Evolutionary conservation across 2,113 vertebrate species (phyloP).

Genomic region (Mixornis gularis): DNA sequence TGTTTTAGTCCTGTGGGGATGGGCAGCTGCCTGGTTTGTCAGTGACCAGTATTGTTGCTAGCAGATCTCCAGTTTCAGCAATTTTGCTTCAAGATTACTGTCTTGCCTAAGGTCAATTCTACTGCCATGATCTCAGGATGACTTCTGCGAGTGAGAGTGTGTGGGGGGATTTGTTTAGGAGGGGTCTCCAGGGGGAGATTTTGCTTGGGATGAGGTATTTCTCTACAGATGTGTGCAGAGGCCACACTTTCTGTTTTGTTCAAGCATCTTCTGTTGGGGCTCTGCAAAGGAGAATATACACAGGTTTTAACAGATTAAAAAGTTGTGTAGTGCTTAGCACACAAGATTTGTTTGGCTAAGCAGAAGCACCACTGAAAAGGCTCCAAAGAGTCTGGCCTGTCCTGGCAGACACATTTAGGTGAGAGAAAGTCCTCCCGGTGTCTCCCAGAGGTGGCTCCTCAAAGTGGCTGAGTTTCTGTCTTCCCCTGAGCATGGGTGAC

Average conservation of each 20-base stretch:
- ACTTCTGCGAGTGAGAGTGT: not conserved
- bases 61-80: not conserved
- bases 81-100: not conserved
- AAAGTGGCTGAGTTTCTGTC: not conserved
- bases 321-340: not conserved
- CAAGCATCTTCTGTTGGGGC: rapidly evolving
- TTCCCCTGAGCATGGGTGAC: not conserved
- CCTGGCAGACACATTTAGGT: not conserved
- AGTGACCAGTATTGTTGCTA: not conserved
- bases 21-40: not conserved
- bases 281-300: not conserved
- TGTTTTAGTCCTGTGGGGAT: rapidly evolving
- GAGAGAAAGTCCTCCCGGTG: not conserved
- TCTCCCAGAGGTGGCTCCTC: not conserved
- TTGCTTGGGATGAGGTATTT: not conserved
- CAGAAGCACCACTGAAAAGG: rapidly evolving
- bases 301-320: not conserved
- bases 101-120: not conserved
- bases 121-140: not conserved
- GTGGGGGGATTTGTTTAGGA: not conserved
- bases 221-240: not conserved
- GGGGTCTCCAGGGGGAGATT: not conserved
- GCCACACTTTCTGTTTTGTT: not conserved
- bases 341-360: rapidly evolving
- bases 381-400: not conserved